Percentiles rank a stretch among this genome's conserved stretches.
These are phyloP conservation scores for Epirrhoe tristata DNA, from an alignment of 2,888 invertebrate species.

Conservation along the genomic window DNA sequence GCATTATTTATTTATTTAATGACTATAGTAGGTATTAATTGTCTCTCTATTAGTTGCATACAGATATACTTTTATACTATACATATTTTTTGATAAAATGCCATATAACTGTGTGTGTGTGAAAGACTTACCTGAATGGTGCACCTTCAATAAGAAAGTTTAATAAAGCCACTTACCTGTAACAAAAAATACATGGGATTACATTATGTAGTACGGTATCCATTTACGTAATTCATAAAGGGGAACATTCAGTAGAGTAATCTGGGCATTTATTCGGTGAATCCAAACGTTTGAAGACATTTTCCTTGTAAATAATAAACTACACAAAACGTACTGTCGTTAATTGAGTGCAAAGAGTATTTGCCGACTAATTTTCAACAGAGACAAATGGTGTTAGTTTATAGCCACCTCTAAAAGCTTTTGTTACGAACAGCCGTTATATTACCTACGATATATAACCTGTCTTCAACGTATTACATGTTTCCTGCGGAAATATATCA, in stretches of 20 bases:
- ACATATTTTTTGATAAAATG: too few relatives aligned
- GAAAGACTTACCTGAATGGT: constrained; percentile 31
- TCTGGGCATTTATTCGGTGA: constrained; percentile 10
- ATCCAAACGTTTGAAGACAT: constrained; percentile 18
- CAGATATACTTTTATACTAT: too few relatives aligned
- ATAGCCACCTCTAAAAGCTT: constrained; percentile 61
- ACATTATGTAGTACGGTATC: constrained; percentile 1
- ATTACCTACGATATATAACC: constrained; percentile 68
- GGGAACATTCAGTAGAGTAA: constrained; percentile 4
- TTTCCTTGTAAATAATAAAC: constrained; percentile 36
- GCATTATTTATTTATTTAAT: too few relatives aligned
- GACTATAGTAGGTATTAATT: too few relatives aligned
- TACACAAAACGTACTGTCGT: constrained; percentile 38
- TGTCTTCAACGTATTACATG: constrained; percentile 66
- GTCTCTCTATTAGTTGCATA: too few relatives aligned
- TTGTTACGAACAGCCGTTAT: constrained; percentile 60
- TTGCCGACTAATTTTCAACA: constrained; percentile 44
- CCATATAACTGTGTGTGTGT: too few relatives aligned
- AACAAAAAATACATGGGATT: constrained; percentile 34
- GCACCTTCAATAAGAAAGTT: background rate
- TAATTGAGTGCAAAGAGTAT: constrained; percentile 46
- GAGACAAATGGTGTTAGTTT: constrained; percentile 55
- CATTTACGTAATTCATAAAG: background rate
- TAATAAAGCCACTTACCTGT: constrained; percentile 41
- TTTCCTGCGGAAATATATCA: constrained; percentile 69